These are phyloP conservation scores for Drosophila pectinifera DNA, from an alignment of 1,140 invertebrate genomes.

Conservation along the genomic window DNA sequence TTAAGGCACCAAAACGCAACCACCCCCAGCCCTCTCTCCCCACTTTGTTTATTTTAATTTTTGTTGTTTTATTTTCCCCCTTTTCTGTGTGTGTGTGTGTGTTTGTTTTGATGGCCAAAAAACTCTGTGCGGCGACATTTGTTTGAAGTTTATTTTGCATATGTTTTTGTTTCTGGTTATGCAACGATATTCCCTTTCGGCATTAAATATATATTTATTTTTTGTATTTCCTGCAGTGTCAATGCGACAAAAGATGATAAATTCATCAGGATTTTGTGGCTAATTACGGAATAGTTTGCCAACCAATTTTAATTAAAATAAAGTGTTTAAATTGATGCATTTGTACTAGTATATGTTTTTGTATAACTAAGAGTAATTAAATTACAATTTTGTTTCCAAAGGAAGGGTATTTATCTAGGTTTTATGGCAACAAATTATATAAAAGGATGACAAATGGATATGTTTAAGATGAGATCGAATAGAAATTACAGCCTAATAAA, in stretches of 20 bases:
- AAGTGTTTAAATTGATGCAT: not conserved
- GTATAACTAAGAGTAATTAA: not conserved
- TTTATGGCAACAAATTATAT: not conserved
- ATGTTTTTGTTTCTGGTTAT: conserved; percentile 41
- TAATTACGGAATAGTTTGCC: conserved; percentile 5
- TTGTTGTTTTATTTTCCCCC: not conserved
- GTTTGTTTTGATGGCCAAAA: conserved; percentile 24
- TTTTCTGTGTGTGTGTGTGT: conserved; percentile 18
- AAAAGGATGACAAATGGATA: not conserved
- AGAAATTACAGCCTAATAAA: too few relatives aligned
- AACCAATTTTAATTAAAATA: not conserved
- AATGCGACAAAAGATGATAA: conserved; percentile 11
- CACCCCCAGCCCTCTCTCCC: too few relatives aligned
- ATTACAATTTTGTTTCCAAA: not conserved
- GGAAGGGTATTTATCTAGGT: too few relatives aligned
- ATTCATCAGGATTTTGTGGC: not conserved
- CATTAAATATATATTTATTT: conserved; percentile 14
- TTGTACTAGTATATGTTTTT: not conserved
- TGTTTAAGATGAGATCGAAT: not conserved
- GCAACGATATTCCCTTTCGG: conserved; percentile 38
- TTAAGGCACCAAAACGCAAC: conserved; percentile 44
- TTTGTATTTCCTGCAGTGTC: conserved; percentile 23
- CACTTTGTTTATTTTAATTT: conserved; percentile 41
- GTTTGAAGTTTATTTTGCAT: conserved; percentile 57
- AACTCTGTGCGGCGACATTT: conserved; percentile 41